Base-by-base conservation (phyloP, 2,797 vertebrate species). In the Liasis olivaceus region DNA sequence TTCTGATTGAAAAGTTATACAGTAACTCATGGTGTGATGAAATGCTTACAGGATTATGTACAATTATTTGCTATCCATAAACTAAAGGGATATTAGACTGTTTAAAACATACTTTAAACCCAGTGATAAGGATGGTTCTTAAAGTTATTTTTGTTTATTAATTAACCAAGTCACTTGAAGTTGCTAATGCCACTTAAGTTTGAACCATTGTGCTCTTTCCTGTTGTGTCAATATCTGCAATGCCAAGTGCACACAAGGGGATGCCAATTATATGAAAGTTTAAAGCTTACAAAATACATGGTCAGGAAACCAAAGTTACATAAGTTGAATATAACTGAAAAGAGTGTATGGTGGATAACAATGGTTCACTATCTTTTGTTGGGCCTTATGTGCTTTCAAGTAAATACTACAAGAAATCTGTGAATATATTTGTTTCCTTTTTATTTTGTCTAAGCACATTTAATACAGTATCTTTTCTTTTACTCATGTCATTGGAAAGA, bases 11-110 rank as follows among this genome's bases (percentile, higher is more conserved):
- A 85, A 69, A 93, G 96, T 97, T 96, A 96, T 0, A 96, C 0
- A 96, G 95, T 96, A 97, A 97, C 96, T 58, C 51, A 1, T 17
- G 58, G 6, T 90, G 89, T 90, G 92, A 63, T 77, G 94, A 96
- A 96, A 96, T 42, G 86, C 47, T 60, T n/a, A 84, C 15, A 56
- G 1, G 0, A 84, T 3, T 13, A 84, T 56, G 88, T 0, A 4
- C 36, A 24, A 13, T 93, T 92, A 93, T 93, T 95, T 96, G 89
- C 92, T 95, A 15, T 90, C 69, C 69, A 85, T 94, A 95, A 96
- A 86, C 4, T 28, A 1, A 12, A 87, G 58, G 1, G 0, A 91
- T 93, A 95, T 92, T 94, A 89, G 89, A 94, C 88, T 60, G 26
- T 66, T 95, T 93, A 87, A 87, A 91, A 87, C 89, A 66, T 36